These are phyloP conservation scores for Amphipyra tragopoginis DNA, from an alignment of 2,888 invertebrate genomes.

Conservation along the genomic window DNA sequence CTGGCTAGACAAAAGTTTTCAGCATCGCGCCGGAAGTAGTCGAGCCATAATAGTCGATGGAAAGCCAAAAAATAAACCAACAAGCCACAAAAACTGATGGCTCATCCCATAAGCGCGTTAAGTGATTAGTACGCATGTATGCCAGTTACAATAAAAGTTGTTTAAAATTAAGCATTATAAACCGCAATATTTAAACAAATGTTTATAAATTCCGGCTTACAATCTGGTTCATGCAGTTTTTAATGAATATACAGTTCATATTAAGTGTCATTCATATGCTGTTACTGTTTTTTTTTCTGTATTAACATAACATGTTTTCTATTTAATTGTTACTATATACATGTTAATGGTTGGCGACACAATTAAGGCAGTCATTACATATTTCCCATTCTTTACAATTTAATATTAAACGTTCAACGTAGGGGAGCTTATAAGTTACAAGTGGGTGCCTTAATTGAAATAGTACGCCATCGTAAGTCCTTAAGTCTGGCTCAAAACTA, in stretches of 20 bases:
- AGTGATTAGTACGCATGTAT: too few species aligned
- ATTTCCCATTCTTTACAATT: neutral
- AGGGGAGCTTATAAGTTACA: conserved; percentile 44
- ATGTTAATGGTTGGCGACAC: conserved; percentile 1
- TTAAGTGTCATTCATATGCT: conserved; percentile 5
- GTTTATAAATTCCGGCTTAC: conserved; percentile 22
- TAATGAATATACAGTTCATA: conserved; percentile 24
- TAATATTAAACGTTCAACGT: conserved; percentile 29
- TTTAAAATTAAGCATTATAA: conserved; percentile 5
- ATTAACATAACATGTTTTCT: neutral
- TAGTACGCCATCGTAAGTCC: conserved; percentile 44
- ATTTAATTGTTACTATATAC: neutral
- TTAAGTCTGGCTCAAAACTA: conserved; percentile 55
- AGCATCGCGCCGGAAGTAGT: too few species aligned
- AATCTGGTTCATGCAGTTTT: conserved; percentile 12
- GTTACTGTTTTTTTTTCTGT: conserved; percentile 2
- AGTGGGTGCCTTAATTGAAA: conserved; percentile 50
- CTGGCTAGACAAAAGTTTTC: too few species aligned
- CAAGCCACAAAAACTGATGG: too few species aligned
- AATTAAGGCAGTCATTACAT: conserved; percentile 23
- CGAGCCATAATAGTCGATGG: too few species aligned
- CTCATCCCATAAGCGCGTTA: too few species aligned
- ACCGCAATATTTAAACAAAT: conserved; percentile 15
- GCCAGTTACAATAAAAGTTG: neutral
- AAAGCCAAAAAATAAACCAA: too few species aligned